These are phyloP conservation scores for Sebastes vulpes DNA, from an alignment of 2,797 vertebrate species.

Conservation along the genomic window DNA sequence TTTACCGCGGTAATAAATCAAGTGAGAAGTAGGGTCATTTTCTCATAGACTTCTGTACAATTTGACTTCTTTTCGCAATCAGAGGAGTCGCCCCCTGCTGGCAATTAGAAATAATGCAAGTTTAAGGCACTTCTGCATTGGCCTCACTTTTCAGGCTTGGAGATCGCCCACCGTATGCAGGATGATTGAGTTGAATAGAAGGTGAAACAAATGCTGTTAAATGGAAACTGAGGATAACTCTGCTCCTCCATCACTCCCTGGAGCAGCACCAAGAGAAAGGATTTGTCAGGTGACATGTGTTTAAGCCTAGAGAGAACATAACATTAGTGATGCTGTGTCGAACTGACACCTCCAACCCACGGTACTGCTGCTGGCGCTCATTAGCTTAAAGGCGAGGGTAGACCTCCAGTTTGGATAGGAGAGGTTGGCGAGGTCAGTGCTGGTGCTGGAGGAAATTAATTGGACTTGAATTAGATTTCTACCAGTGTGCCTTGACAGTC, in stretches of 20 bases:
- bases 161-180: background rate
- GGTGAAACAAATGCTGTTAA: background rate
- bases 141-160: background rate
- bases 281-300: background rate
- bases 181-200: slow-evolving; percentile 5
- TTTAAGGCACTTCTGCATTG: background rate
- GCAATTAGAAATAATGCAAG: background rate
- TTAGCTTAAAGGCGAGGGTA: slow-evolving; percentile 12
- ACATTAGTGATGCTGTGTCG: slow-evolving; percentile 1
- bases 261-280: background rate
- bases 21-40: fast-evolving
- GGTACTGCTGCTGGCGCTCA: slow-evolving; percentile 12
- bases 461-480: slow-evolving; percentile 12
- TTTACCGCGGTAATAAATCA: background rate
- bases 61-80: too few species aligned
- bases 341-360: background rate
- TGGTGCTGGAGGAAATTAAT: slow-evolving; percentile 7
- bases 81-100: background rate
- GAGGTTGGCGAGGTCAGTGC: background rate
- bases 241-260: background rate
- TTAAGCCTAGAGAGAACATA: background rate
- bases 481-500: background rate
- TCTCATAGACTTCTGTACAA: background rate
- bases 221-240: background rate
- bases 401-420: background rate